These are phyloP conservation scores for Calliopsis andreniformis DNA, from an alignment of 1,140 invertebrate species.

Conservation along the genomic window DNA sequence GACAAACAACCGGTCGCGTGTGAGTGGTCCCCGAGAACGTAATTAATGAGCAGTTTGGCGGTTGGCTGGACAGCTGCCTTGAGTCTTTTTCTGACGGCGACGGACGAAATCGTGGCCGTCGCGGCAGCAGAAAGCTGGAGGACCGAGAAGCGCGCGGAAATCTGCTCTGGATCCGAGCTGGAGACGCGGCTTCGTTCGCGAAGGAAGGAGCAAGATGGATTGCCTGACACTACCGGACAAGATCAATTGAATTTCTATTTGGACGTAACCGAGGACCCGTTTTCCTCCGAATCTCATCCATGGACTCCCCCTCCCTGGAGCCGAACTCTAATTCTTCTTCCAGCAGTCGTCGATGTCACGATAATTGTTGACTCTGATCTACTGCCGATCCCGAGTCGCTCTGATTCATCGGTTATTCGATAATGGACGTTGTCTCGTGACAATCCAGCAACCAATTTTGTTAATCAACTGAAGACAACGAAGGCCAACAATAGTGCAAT, in stretches of 20 bases:
- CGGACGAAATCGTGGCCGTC: conserved; percentile 69
- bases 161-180: conserved; percentile 66
- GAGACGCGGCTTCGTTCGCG: conserved; percentile 72
- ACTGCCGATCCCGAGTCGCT: not conserved
- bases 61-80: conserved; percentile 80
- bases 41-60: conserved; percentile 81
- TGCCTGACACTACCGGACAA: conserved; percentile 80
- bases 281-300: conserved; percentile 31
- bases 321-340: conserved; percentile 61
- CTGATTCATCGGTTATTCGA: conserved; percentile 14
- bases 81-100: conserved; percentile 70
- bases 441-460: not conserved
- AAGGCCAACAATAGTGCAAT: not conserved
- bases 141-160: conserved; percentile 74
- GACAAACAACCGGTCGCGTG: conserved; percentile 71
- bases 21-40: conserved; percentile 64
- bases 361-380: conserved; percentile 38
- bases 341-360: conserved; percentile 43
- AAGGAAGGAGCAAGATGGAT: conserved; percentile 82
- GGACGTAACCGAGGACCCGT: conserved; percentile 63
- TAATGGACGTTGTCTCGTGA: not conserved
- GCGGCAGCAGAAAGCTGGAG: conserved; percentile 48
- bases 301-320: conserved; percentile 40
- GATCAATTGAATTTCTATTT: conserved; percentile 83
- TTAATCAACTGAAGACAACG: not conserved